Conservation (phyloP, 2,888 invertebrate genomes). For the Eubasilissa splendida region DNA sequence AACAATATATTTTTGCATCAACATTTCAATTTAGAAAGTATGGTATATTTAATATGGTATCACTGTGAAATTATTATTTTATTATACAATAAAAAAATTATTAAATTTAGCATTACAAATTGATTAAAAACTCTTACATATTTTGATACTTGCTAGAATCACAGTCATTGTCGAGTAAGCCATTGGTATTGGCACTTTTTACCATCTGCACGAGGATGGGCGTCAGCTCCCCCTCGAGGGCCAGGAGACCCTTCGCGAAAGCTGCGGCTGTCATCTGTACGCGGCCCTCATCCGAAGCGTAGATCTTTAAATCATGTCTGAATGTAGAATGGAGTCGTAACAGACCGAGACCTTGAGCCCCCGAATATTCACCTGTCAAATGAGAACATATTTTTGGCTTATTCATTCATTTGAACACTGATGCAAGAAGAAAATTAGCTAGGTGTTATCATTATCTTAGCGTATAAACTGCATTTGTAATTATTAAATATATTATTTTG, state of each 20-base stretch:
- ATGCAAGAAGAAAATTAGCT: too few relatives aligned
- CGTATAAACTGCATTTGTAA: background rate
- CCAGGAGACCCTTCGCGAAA: conserved; percentile 97
- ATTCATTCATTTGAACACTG: too few relatives aligned
- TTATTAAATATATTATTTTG: too few relatives aligned
- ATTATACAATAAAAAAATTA: too few relatives aligned
- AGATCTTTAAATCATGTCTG: conserved; percentile 98
- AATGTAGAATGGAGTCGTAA: conserved; percentile 96
- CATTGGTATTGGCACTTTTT: conserved; percentile 99
- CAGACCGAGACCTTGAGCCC: conserved; percentile 96
- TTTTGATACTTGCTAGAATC: conserved; percentile 96
- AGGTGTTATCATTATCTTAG: too few relatives aligned
- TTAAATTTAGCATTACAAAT: background rate
- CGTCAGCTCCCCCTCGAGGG: conserved; percentile 97
- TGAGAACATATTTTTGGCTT: background rate
- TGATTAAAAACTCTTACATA: conserved; percentile 75
- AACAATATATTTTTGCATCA: background rate
- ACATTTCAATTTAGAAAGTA: too few relatives aligned
- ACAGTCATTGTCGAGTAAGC: conserved; percentile 97
- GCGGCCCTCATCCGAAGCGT: conserved; percentile 98
- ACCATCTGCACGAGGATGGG: conserved; percentile 99
- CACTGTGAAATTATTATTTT: too few relatives aligned
- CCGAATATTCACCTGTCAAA: conserved; percentile 82
- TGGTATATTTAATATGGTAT: too few relatives aligned
- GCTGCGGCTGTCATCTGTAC: conserved; percentile 99